Conservation (phyloP, 1,140 invertebrate genomes). For the Chymomyza costata region DNA sequence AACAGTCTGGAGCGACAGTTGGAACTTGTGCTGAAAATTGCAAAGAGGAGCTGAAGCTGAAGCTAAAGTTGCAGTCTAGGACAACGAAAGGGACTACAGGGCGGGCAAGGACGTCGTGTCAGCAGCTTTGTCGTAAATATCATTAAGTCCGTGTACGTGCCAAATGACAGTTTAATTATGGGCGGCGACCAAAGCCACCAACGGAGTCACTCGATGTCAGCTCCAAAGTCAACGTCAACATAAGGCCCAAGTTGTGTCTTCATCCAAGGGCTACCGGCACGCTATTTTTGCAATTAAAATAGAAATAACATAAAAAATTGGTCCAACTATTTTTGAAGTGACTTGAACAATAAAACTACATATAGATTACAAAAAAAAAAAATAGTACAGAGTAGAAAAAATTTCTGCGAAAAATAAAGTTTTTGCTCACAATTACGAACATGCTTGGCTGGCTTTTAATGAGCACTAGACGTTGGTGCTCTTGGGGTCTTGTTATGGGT, state of each 20-base stretch:
- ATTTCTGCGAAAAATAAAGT: too few species aligned
- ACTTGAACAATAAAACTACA: too few species aligned
- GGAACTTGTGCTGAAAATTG: neutral
- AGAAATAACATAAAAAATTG: constrained; percentile 34
- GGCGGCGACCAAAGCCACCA: constrained; percentile 2
- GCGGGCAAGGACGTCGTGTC: constrained; percentile 17
- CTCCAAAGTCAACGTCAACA: constrained; percentile 24
- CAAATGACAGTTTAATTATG: constrained; percentile 65
- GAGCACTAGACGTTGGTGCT: neutral
- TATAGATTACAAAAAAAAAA: constrained; percentile 4
- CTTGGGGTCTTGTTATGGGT: constrained; percentile 13
- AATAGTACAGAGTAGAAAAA: constrained; percentile 19
- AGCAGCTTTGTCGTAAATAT: constrained; percentile 56
- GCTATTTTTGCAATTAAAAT: constrained; percentile 27
- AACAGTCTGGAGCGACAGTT: too few species aligned
- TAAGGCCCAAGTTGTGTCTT: neutral
- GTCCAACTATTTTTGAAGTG: constrained; percentile 18
- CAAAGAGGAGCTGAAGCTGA: neutral
- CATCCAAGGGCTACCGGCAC: too few species aligned
- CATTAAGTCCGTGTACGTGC: constrained; percentile 61
- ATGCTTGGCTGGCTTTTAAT: constrained; percentile 40
- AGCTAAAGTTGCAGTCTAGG: neutral
- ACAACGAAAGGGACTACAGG: neutral
- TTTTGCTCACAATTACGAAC: too few species aligned
- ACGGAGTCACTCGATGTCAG: too few species aligned